phyloP scores from a whole-genome alignment of 1,140 invertebrate genomes.

The Chelonus insularis region DNA sequence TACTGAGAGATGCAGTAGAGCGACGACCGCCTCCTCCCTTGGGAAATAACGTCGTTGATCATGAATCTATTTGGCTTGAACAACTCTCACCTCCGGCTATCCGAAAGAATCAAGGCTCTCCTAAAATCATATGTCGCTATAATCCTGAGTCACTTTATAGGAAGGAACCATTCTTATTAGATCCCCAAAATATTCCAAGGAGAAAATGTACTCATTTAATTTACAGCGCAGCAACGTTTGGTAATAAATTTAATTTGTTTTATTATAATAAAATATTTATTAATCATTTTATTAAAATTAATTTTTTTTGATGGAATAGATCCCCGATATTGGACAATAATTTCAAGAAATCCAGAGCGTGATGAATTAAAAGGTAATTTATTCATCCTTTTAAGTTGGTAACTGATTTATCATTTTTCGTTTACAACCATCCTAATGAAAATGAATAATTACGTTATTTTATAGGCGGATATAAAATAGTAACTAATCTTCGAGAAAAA shows the following conservation, averaged over 20 bases:
- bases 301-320: conserved; percentile 55
- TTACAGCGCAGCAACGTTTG: conserved; percentile 73
- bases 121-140: conserved; percentile 69
- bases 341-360: conserved; percentile 62
- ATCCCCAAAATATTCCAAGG: conserved; percentile 68
- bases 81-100: conserved; percentile 50
- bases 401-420: too few relatives aligned
- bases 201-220: conserved; percentile 79
- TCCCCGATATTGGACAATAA: conserved; percentile 64
- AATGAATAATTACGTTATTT: too few relatives aligned
- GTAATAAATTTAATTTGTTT: conserved; percentile 31
- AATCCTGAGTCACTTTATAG: conserved; percentile 69
- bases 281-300: neutral
- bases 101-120: conserved; percentile 37
- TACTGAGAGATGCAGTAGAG: conserved; percentile 71
- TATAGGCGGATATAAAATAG: conserved; percentile 63
- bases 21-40: conserved; percentile 61
- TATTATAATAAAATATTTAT: too few relatives aligned
- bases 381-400: too few relatives aligned
- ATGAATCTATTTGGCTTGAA: conserved; percentile 56
- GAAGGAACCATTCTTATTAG: conserved; percentile 69
- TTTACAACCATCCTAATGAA: too few relatives aligned
- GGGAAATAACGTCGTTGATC: conserved; percentile 36
- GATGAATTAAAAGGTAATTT: conserved; percentile 61
- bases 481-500: conserved; percentile 58